Evolutionary conservation across 2,113 vertebrate species (phyloP), one percentile per base, ranked within the genome.

Genomic region (Dolichotis patagonum): DNA sequence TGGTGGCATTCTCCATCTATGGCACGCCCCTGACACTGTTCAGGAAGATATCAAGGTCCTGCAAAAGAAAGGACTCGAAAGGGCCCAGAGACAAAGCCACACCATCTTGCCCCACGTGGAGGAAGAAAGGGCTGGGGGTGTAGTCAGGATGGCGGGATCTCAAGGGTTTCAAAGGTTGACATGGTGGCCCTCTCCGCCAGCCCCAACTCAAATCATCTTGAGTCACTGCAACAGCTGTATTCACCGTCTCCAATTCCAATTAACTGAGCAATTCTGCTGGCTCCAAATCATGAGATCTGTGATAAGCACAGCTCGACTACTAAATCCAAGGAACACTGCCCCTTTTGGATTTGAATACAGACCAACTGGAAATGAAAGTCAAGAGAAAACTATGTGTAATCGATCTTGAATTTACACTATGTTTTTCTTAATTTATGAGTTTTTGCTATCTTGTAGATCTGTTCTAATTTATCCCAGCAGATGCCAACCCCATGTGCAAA

Each of bases 341-440:
- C 2, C 75, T 80, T 16, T 84, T 93, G 87, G 65, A 2, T 85
- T 67, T 91, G 78, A 71, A 30, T 81, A 28, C 65, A 95, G 6
- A 89, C 49, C 62, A 35, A 91, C 73, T 4, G 58, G 52, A 95
- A 94, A 93, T 58, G 41, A 8, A 63, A 81, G 41, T 81, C 28
- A 41, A 75, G 35, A 60, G 65, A 58, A 85, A 97, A 96, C 73
- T 81, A 56, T 85, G 62, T 91, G 2, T 95, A 96, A 73, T 81
- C 22, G 32, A 43, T 32, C 56, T 78, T 90, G 35, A 83, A 62
- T 87, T 80, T 56, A 75, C 83, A 93, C 75, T 43, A 93, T 8
- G 4, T 69, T 86, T 92, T n/a, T 77, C 32, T 73, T 56, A 65
- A 71, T 83, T 87, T 62, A 28, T 38, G 2, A 52, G 3, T 43